phyloP scores from a whole-genome alignment of 2,888 invertebrate species.

The Melipona beecheii region DNA sequence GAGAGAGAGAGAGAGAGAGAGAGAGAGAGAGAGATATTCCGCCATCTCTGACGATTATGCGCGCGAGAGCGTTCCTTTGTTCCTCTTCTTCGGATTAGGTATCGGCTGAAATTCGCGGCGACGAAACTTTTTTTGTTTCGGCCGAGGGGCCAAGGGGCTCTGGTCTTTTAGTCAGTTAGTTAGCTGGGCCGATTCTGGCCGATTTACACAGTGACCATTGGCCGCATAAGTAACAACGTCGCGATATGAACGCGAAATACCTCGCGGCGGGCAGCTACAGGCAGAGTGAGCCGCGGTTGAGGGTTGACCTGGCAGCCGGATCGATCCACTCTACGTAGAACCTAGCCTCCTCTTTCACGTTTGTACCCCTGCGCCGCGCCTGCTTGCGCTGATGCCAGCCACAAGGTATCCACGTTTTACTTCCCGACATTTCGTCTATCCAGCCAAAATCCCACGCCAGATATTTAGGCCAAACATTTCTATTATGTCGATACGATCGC shows the following conservation, averaged over 20 bases:
- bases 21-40: too few relatives aligned
- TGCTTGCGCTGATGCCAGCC: conserved; percentile 78
- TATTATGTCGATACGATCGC: conserved; percentile 46
- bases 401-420: conserved; percentile 68
- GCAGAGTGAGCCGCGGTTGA: conserved; percentile 69
- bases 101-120: not conserved
- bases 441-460: conserved; percentile 62
- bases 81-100: not conserved
- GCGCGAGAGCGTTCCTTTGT: not conserved
- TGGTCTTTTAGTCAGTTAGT: too few relatives aligned
- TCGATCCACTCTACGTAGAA: conserved; percentile 77
- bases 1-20: too few relatives aligned
- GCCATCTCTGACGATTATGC: not conserved
- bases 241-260: conserved; percentile 68
- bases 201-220: conserved; percentile 44
- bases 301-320: conserved; percentile 77
- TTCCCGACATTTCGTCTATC: conserved; percentile 63
- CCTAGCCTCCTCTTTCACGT: conserved; percentile 71
- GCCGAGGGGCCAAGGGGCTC: not conserved
- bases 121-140: not conserved
- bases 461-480: conserved; percentile 76
- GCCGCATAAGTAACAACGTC: conserved; percentile 71
- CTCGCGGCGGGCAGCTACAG: conserved; percentile 58
- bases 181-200: conserved; percentile 23
- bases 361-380: conserved; percentile 75